These are phyloP conservation scores for Hippocampus abdominalis DNA, from an alignment of 2,113 vertebrate genomes.

Conservation along the genomic window DNA sequence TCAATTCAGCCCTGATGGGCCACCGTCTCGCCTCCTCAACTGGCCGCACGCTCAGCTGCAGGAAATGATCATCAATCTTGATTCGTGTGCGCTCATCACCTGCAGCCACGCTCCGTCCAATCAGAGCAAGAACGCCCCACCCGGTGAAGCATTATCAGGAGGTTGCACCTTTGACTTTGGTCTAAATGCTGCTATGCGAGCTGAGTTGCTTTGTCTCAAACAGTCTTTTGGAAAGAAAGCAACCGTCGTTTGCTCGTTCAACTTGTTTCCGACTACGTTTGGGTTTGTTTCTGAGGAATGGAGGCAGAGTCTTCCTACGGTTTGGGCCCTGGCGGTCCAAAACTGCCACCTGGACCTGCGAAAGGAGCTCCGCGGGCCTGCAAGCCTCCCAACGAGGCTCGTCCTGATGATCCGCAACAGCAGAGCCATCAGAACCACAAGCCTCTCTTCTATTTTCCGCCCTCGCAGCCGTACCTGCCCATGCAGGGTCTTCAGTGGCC, in stretches of 20 bases:
- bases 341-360: conserved; percentile 1
- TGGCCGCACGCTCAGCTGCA: background rate
- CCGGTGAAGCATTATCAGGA: background rate
- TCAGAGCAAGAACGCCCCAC: conserved; percentile 13
- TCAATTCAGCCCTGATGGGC: background rate
- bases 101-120: conserved; percentile 34
- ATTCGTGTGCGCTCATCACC: conserved; percentile 41
- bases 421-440: conserved; percentile 50
- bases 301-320: conserved; percentile 37
- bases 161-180: conserved; percentile 20
- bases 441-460: conserved; percentile 71
- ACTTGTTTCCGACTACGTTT: background rate
- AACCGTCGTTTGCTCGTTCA: background rate
- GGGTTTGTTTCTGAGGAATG: conserved; percentile 50
- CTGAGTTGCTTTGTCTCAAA: background rate
- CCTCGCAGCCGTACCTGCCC: conserved; percentile 64
- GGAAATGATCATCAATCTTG: conserved; percentile 14
- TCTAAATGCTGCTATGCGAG: conserved; percentile 19
- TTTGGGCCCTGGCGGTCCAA: conserved; percentile 35
- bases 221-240: conserved; percentile 26
- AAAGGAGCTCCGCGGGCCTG: background rate
- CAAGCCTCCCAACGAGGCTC: conserved; percentile 34
- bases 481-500: conserved; percentile 74
- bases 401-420: conserved; percentile 48
- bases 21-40: background rate